Evolutionary conservation across 2,113 vertebrate genomes (phyloP), one percentile per base, ranked within the genome.

Genomic region (Crotalus tigris): DNA sequence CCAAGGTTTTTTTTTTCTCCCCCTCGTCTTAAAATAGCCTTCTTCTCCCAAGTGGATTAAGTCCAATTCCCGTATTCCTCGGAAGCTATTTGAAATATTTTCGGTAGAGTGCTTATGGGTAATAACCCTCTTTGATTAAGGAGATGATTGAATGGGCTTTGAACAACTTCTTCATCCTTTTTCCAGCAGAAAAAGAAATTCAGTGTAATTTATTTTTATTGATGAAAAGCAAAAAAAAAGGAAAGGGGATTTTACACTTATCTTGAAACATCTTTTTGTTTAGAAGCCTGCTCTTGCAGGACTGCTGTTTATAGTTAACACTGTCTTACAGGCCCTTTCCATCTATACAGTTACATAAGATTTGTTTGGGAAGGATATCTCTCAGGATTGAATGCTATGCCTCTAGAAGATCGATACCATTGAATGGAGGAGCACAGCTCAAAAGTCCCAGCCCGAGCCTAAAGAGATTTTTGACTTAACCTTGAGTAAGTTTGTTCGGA

Each of bases 401-500:
- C 85, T 51, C 8, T 54, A 3, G 6, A 15, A 46, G 54, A 26
- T 33, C 46, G n/a, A 24, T 0, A 1, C 12, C 92, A 1, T 59
- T 21, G 29, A 11, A 64, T 23, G 21, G 21, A 2, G 46, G n/a
- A 46, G 23, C 24, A 0, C 11, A 57, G 86, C 23, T 51, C 85
- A 26, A 88, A 90, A 61, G 33, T 58, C n/a, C 33, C 21, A 7
- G 3, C 12, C 39, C 0, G 64, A 61, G 3, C 0, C 3, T 19
- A 51, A 24, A 57, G n/a, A 26, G 33, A 26, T 21, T 55, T 89
- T 89, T 5, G 29, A 3, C 49, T 81, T 15, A 46, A 17, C 49
- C 2, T 1, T 44, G 5, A 0, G 58, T 6, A 0, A 4, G 57
- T 57, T 88, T 2, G 0, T 12, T 55, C 23, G 15, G 10, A 3